Percentiles rank a stretch among this genome's conserved stretches.
These are phyloP conservation scores for Pipistrellus nathusii DNA, from an alignment of 2,797 vertebrate species.

Conservation along the genomic window DNA sequence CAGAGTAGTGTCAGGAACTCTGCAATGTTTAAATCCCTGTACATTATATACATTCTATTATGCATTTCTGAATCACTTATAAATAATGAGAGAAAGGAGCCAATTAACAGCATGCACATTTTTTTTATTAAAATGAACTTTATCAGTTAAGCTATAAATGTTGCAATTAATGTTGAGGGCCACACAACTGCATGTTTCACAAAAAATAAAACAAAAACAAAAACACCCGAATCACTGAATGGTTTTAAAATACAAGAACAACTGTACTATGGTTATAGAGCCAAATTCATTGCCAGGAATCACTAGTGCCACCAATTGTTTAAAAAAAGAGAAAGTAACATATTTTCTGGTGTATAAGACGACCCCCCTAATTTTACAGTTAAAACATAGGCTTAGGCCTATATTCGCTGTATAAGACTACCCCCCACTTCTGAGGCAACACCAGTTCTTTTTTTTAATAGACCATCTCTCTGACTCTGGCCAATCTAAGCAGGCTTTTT, in stretches of 20 bases:
- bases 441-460: no score
- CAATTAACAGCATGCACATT: conserved; percentile 20
- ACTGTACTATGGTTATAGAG: neutral
- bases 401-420: no score
- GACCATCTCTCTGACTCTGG: no score
- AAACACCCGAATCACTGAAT: neutral
- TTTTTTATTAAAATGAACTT: conserved; percentile 36
- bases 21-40: neutral
- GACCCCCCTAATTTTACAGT: no score
- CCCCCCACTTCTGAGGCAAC: no score
- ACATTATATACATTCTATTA: neutral
- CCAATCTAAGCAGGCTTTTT: no score
- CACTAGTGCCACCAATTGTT: conserved; percentile 43
- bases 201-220: neutral
- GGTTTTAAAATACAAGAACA: neutral
- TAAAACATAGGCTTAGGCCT: no score
- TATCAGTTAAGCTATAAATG: neutral
- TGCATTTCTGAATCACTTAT: neutral
- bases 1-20: neutral
- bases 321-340: neutral
- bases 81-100: conserved; percentile 15
- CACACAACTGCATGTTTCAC: neutral
- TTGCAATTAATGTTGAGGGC: neutral
- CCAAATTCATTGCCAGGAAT: neutral
- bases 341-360: no score